Evolutionary conservation across 2,797 vertebrate species (phyloP).

Genomic region (Heteromormyrus szaboi): DNA sequence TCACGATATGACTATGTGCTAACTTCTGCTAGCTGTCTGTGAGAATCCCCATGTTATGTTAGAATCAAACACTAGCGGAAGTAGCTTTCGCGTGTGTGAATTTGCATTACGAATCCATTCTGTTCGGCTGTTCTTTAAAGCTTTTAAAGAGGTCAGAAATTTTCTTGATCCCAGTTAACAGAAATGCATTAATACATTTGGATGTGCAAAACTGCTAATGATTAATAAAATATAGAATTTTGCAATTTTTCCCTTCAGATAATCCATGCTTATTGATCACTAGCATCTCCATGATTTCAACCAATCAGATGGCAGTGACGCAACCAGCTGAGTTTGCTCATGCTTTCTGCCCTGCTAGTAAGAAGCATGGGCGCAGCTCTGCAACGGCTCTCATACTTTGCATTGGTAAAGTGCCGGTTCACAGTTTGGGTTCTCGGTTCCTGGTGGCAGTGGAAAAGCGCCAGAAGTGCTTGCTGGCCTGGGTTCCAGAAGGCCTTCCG

Average conservation of each 20-base stretch:
- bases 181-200: not conserved
- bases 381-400: not conserved
- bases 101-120: not conserved
- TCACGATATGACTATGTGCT: not conserved
- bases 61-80: not conserved
- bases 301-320: not conserved
- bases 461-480: not conserved
- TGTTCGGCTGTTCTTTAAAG: not conserved
- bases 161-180: not conserved
- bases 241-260: not conserved
- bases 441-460: not conserved
- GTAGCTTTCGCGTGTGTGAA: not conserved
- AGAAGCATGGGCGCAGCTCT: not conserved
- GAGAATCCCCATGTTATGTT: not conserved
- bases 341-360: not conserved
- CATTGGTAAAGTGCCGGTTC: not conserved
- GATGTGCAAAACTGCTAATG: not conserved
- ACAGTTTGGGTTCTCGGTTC: not conserved
- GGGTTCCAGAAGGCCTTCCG: not conserved
- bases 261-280: not conserved
- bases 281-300: not conserved
- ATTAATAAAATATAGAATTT: not conserved
- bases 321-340: not conserved
- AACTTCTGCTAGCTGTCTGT: not conserved
- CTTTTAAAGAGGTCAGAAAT: not conserved